Evolutionary conservation across 1,140 invertebrate genomes (phyloP).

Genomic region (Brachionus sp.): DNA sequence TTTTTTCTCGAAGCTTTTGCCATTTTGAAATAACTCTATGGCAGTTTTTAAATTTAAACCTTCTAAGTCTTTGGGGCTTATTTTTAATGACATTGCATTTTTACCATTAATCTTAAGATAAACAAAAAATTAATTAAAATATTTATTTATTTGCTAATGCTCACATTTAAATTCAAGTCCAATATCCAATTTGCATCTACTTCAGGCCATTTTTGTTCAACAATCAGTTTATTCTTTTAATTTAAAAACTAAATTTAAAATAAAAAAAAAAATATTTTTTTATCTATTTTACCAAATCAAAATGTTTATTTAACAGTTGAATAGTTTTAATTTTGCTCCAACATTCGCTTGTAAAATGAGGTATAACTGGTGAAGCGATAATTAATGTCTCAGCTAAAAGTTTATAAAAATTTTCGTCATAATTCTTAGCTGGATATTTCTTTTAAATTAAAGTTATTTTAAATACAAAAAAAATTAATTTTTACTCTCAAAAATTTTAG

Average conservation of each 20-base stretch:
- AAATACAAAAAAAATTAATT: not conserved
- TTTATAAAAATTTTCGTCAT: constrained; percentile 20
- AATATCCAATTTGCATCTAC: constrained; percentile 2
- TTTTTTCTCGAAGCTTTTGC: not conserved
- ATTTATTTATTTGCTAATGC: not conserved
- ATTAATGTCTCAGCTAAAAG: constrained; percentile 22
- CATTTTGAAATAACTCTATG: not conserved
- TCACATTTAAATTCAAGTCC: constrained; percentile 21
- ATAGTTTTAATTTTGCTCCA: constrained; percentile 8
- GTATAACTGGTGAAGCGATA: constrained; percentile 17
- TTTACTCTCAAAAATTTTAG: constrained; percentile 9
- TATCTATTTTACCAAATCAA: not conserved
- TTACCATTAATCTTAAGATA: not conserved
- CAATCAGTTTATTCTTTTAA: not conserved
- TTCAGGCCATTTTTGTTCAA: constrained; percentile 25
- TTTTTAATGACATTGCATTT: not conserved
- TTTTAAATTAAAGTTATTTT: not conserved
- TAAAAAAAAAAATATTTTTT: not conserved
- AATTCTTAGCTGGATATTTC: not conserved
- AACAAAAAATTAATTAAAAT: not conserved
- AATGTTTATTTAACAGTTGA: not conserved
- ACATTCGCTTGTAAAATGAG: constrained; percentile 41
- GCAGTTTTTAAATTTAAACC: not conserved
- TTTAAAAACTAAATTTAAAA: not conserved
- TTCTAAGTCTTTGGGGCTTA: not conserved